These are phyloP conservation scores for Panagrolaimus sp. DNA, from an alignment of 1,140 invertebrate genomes.

Conservation along the genomic window DNA sequence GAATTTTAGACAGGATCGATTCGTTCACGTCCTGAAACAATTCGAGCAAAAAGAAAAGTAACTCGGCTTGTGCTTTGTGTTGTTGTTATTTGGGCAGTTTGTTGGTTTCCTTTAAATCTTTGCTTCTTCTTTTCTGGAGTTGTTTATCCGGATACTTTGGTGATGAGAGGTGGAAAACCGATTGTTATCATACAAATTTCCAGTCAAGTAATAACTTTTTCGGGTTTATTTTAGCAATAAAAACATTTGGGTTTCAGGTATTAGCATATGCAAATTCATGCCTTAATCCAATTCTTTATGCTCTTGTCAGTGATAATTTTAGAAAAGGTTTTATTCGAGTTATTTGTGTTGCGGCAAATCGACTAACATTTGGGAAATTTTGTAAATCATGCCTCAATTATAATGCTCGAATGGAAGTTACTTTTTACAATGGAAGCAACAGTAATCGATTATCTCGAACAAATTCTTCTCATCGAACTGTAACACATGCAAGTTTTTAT, in stretches of 20 bases:
- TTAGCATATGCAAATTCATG: slow-evolving; percentile 89
- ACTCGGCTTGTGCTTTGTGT: slow-evolving; percentile 88
- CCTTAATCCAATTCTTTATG: slow-evolving; percentile 88
- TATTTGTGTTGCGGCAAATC: slow-evolving; percentile 28
- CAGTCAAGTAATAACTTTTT: slow-evolving; percentile 44
- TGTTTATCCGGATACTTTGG: slow-evolving; percentile 54
- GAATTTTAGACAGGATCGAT: slow-evolving; percentile 64
- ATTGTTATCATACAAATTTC: slow-evolving; percentile 55
- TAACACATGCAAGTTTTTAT: slow-evolving; percentile 9
- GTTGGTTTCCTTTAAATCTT: slow-evolving; percentile 87
- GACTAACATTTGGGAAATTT: slow-evolving; percentile 30
- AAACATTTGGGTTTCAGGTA: slow-evolving; percentile 75
- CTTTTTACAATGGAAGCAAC: slow-evolving; percentile 30
- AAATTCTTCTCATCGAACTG: slow-evolving; percentile 11
- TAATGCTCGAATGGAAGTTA: slow-evolving; percentile 38
- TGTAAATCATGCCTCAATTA: slow-evolving; percentile 26
- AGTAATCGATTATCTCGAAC: slow-evolving; percentile 22
- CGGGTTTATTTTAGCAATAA: slow-evolving; percentile 68
- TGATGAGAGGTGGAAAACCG: slow-evolving; percentile 49
- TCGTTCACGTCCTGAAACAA: slow-evolving; percentile 70
- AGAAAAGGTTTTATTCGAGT: slow-evolving; percentile 50
- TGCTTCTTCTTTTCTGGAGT: slow-evolving; percentile 61
- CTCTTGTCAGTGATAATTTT: slow-evolving; percentile 62
- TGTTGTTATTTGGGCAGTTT: slow-evolving; percentile 85
- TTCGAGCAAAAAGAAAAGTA: slow-evolving; percentile 79